phyloP scores from a whole-genome alignment of 1,140 invertebrate genomes.

The Nilaparvata lugens region DNA sequence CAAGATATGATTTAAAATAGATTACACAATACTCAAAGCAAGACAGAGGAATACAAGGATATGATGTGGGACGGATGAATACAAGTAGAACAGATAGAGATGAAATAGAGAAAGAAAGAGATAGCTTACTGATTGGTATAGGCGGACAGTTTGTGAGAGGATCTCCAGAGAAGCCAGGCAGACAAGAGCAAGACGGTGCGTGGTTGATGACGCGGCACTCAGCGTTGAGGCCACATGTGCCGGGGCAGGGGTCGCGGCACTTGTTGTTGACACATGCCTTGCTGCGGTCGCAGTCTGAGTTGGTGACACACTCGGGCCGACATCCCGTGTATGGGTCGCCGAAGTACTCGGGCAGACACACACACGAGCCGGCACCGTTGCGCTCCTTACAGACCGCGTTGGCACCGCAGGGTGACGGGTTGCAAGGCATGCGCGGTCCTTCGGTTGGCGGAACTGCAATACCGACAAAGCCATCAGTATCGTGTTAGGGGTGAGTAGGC shows the following conservation, averaged over 20 bases:
- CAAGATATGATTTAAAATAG: too few relatives aligned
- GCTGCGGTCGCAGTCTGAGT: constrained; percentile 57
- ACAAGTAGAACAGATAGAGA: not conserved
- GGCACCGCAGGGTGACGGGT: constrained; percentile 63
- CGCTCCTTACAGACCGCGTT: constrained; percentile 63
- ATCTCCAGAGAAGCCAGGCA: constrained; percentile 49
- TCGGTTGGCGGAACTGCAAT: constrained; percentile 31
- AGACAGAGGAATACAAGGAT: not conserved
- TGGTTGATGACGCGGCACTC: constrained; percentile 58
- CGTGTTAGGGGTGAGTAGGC: too few relatives aligned
- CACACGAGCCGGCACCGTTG: constrained; percentile 62
- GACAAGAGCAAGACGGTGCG: constrained; percentile 54
- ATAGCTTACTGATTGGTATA: constrained; percentile 22
- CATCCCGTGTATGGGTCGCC: constrained; percentile 54
- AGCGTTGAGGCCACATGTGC: constrained; percentile 61
- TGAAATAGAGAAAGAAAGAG: not conserved
- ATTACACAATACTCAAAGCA: not conserved
- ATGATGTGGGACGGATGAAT: not conserved
- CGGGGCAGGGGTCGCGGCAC: constrained; percentile 66
- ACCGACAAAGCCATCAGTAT: not conserved
- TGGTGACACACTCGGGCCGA: constrained; percentile 58
- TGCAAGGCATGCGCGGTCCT: constrained; percentile 47
- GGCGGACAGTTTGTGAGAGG: constrained; percentile 3
- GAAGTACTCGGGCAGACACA: constrained; percentile 51
- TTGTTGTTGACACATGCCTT: constrained; percentile 59